Percentiles rank a stretch among this genome's conserved stretches.
Evolutionary conservation across 2,113 vertebrate species (phyloP).

Genomic region (Caranx melampygus): DNA sequence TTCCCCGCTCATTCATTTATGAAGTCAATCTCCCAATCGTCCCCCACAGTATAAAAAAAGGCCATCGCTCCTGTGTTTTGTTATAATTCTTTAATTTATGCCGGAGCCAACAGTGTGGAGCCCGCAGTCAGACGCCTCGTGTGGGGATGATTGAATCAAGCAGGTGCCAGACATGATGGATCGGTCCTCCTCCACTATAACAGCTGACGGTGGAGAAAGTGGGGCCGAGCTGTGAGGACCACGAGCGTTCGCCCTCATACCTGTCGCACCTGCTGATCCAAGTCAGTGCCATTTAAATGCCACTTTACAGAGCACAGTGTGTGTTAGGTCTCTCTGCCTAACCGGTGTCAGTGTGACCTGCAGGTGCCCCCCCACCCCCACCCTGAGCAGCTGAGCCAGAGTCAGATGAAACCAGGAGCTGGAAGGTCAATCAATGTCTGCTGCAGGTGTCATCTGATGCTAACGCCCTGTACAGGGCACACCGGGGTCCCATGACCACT

Average conservation of each 20-base stretch:
- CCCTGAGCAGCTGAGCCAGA: neutral
- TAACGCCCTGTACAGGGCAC: neutral
- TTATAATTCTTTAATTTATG: slow-evolving; percentile 52
- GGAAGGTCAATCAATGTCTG: slow-evolving; percentile 67
- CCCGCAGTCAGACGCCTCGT: slow-evolving; percentile 22
- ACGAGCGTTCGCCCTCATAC: slow-evolving; percentile 11
- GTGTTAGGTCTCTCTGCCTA: slow-evolving; percentile 4
- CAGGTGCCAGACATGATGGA: slow-evolving; percentile 62
- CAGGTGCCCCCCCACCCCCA: neutral
- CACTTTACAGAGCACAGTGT: neutral
- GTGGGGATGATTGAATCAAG: slow-evolving; percentile 56
- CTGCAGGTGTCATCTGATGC: slow-evolving; percentile 67
- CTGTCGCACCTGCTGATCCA: slow-evolving; percentile 24
- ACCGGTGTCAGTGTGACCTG: slow-evolving; percentile 27
- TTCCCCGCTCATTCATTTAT: slow-evolving; percentile 48
- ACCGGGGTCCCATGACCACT: neutral
- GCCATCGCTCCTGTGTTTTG: slow-evolving; percentile 47
- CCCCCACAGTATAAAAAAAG: slow-evolving; percentile 46
- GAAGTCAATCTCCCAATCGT: slow-evolving; percentile 35
- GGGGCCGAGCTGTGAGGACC: slow-evolving; percentile 40
- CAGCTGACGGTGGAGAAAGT: slow-evolving; percentile 48
- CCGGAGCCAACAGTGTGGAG: slow-evolving; percentile 17
- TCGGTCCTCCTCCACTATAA: slow-evolving; percentile 42
- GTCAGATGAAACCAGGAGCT: slow-evolving; percentile 56
- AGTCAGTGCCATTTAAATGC: neutral